Base-by-base conservation (phyloP, 1,140 invertebrate genomes). In the Argopecten irradians region DNA sequence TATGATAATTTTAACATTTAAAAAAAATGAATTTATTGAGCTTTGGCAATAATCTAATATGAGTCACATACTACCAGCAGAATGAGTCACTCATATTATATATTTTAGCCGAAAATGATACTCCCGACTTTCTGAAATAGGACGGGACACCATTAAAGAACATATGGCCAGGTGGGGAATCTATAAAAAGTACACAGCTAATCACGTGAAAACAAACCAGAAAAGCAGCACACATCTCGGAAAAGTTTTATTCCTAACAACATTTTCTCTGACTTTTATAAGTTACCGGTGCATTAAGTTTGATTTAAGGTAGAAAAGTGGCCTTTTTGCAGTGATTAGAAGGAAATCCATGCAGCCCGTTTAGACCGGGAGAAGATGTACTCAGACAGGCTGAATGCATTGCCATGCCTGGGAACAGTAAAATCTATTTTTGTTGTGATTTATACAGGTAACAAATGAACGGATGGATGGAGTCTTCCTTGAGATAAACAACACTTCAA, bases 241-340 rank as follows among this genome's bases (percentile, higher is more conserved):
- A n/a, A n/a, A 3, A 28, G 55, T 71, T 71, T 71, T 71, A 71
- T 71, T 71, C 28, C 55, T 71, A 16, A 71, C 55, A 71, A n/a
- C 55, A 71, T n/a, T n/a, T 71, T 71, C 55, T 71, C 55, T 71
- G 55, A 71, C 55, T 71, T 71, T 71, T 71, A 71, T 71, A 71
- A n/a, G 55, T n/a, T 71, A 71, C n/a, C 55, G 55, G 55, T 71
- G 55, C 55, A 71, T 71, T 71, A 71, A 71, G n/a, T 71, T 71
- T 71, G 55, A 71, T 71, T 71, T 71, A 71, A 71, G 55, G 22
- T 28, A 71, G 55, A 28, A 71, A 28, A 71, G 55, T 71, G 22
- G 22, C n/a, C 55, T 71, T 71, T 71, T 71, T 71, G 55, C n/a
- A 71, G 55, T 71, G 55, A 71, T 71, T 71, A 71, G 55, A 71